phyloP scores from a whole-genome alignment of 2,113 vertebrate genomes.

The Cricetomys ansorgei region DNA sequence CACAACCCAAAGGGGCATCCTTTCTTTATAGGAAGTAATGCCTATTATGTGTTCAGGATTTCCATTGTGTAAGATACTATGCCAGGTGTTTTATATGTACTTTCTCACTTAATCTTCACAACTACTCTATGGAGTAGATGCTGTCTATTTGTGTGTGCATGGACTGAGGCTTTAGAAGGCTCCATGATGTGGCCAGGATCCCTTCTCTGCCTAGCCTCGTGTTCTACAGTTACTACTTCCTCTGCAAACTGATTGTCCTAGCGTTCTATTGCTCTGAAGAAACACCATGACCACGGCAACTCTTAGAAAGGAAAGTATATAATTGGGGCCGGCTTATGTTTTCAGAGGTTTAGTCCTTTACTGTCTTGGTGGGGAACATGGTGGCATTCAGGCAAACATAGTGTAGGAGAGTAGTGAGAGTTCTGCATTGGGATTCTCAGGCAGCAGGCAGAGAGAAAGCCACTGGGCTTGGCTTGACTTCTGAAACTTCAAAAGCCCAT shows the following conservation, averaged over 20 bases:
- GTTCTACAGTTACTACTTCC: background rate
- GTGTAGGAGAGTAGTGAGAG: background rate
- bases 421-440: background rate
- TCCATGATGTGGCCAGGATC: background rate
- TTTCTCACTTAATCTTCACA: constrained; percentile 43
- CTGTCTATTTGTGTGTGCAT: background rate
- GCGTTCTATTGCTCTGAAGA: background rate
- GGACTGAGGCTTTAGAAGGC: background rate
- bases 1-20: too few species aligned
- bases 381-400: background rate
- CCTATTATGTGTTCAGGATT: background rate
- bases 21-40: constrained; percentile 44
- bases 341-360: background rate
- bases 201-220: background rate
- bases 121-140: background rate
- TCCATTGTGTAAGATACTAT: background rate
- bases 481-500: background rate
- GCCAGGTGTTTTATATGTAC: background rate
- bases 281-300: background rate
- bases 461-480: background rate
- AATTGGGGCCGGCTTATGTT: too few species aligned
- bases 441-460: background rate
- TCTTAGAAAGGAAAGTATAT: too few species aligned
- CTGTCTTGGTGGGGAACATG: background rate
- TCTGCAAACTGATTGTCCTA: constrained; percentile 7